These are phyloP conservation scores for Pantherophis alleghaniensis DNA, from an alignment of 2,797 vertebrate genomes.

Conservation along the genomic window DNA sequence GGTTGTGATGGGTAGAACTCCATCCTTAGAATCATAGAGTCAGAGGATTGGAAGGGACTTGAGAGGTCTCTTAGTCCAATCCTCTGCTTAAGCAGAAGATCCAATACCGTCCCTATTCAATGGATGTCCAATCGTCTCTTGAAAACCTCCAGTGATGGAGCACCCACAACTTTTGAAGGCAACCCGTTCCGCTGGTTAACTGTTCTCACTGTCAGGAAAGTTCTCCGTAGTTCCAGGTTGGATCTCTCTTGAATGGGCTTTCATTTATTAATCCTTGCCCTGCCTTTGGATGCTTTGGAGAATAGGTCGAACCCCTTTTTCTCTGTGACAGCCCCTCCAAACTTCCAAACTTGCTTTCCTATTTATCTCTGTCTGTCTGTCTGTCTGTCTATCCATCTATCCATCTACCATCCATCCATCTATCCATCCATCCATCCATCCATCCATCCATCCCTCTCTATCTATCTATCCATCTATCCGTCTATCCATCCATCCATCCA, in stretches of 20 bases:
- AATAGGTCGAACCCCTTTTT: not conserved
- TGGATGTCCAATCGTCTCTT: not conserved
- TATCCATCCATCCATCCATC: no score
- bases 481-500: no score
- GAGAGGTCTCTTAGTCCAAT: not conserved
- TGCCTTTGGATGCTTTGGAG: not conserved
- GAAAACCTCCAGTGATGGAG: not conserved
- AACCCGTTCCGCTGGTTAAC: not conserved
- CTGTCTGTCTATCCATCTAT: no score
- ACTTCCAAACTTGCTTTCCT: not conserved
- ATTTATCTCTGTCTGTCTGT: not conserved
- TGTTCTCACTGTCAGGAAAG: not conserved
- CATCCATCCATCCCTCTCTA: no score
- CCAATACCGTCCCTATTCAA: not conserved
- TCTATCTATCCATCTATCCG: no score
- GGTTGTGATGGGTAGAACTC: not conserved
- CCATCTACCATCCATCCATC: no score
- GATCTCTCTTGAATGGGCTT: not conserved
- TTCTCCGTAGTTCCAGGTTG: not conserved
- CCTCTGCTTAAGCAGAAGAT: not conserved
- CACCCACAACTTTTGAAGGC: not conserved
- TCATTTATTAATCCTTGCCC: not conserved
- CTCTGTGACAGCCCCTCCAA: not conserved
- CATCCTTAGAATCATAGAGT: not conserved
- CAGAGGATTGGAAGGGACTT: not conserved